Conservation (phyloP, 2,797 vertebrate genomes). For the Gambelia wislizenii region DNA sequence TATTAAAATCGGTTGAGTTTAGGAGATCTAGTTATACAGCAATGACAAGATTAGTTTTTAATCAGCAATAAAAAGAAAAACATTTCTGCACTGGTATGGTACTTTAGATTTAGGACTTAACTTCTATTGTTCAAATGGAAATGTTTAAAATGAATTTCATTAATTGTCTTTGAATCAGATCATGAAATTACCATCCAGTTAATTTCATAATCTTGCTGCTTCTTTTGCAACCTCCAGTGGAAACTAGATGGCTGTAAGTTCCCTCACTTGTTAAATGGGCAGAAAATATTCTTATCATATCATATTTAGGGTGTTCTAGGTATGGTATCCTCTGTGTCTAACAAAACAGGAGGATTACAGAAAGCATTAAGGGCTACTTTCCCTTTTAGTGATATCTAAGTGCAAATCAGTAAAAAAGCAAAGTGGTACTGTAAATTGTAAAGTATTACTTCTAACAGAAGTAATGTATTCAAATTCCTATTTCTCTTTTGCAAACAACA, state of each 20-base stretch:
- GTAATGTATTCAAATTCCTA: background rate
- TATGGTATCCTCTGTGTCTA: slow-evolving; percentile 40
- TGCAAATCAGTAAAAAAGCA: background rate
- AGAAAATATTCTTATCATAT: slow-evolving; percentile 39
- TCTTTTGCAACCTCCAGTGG: slow-evolving; percentile 28
- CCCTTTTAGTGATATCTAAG: slow-evolving; percentile 30
- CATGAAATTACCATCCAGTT: slow-evolving; percentile 17
- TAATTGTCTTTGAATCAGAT: background rate
- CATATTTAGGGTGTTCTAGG: slow-evolving; percentile 13
- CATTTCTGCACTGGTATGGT: too few relatives aligned
- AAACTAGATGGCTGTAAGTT: slow-evolving; percentile 17
- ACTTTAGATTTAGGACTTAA: too few relatives aligned
- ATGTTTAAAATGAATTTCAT: background rate
- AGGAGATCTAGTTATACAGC: too few relatives aligned
- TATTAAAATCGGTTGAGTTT: background rate
- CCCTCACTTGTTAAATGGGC: slow-evolving; percentile 47
- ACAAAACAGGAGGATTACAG: background rate
- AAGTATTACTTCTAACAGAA: background rate
- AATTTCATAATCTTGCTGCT: slow-evolving; percentile 24
- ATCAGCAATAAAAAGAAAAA: too few relatives aligned
- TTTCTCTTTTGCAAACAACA: background rate
- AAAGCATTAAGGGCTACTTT: background rate
- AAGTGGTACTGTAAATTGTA: background rate
- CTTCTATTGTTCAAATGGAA: too few relatives aligned
- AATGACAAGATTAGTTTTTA: too few relatives aligned